Evolutionary conservation across 2,888 invertebrate species (phyloP), one percentile per base, ranked within the genome.

Genomic region (Scaptomyza tumidula): DNA sequence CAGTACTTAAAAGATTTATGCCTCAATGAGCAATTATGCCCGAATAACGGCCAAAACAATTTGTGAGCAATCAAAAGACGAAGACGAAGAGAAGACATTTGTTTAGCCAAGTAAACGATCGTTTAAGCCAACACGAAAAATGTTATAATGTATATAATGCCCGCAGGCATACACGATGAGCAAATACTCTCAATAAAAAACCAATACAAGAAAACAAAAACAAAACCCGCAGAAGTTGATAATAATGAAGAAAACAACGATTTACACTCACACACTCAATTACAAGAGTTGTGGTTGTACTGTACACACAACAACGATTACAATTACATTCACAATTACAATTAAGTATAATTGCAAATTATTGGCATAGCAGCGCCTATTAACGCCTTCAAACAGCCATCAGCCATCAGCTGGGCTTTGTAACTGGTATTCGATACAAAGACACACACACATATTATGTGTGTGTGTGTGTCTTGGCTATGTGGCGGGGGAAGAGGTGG

Each of bases 271-370:
- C 61, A 70, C 79, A 76, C 64, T 65, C 72, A 80, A 78, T 74
- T 69, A 78, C 61, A 41, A 7, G 50, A 69, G 65, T 37, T 59
- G 72, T 60, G 57, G 41, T 52, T 55, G 45, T 57, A 56, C 50
- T 75, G 58, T 76, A 60, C 16, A 60, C 16, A 39, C n/a, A 13
- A 58, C 62, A 67, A 61, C 75, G 63, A 66, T 76, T 52, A 76
- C 72, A 56, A 69, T 72, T 52, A 72, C 72, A 59, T 65, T 72
- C 62, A 84, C 86, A 80, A 73, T 78, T 79, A 80, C 78, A 80
- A 82, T 82, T 88, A 88, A 86, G 62, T 86, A 75, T 83, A 88
- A 83, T 83, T 88, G 83, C 83, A 80, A 86, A 88, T 83, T 83
- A 88, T 83, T 88, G 86, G 78, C 78, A 83, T 83, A 74, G 80